These are phyloP conservation scores for Agrotis segetum DNA, from an alignment of 2,888 invertebrate genomes.

Conservation along the genomic window DNA sequence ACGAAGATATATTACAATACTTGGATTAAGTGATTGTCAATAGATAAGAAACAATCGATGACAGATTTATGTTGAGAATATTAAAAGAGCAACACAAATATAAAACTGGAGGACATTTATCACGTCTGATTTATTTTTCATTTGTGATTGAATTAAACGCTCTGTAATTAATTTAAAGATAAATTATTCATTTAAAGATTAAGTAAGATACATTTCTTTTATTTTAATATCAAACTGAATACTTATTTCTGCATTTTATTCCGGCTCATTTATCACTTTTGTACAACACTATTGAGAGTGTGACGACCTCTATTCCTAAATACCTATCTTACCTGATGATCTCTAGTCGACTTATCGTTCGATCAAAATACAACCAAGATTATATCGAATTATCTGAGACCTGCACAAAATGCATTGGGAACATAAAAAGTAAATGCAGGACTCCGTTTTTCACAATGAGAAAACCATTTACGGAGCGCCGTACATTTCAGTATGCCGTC, in stretches of 20 bases:
- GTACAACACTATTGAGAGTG: neutral
- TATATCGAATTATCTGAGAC: too few species aligned
- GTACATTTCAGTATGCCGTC: neutral
- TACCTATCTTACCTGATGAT: neutral
- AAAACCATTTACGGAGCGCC: neutral
- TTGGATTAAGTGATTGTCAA: conserved; percentile 55
- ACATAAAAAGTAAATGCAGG: neutral
- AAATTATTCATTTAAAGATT: too few species aligned
- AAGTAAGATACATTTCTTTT: conserved; percentile 13
- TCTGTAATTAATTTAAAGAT: conserved; percentile 29
- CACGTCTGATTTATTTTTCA: conserved; percentile 29
- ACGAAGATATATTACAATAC: conserved; percentile 58
- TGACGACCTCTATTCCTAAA: neutral
- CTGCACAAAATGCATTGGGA: too few species aligned
- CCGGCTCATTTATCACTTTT: conserved; percentile 12
- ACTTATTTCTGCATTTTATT: conserved; percentile 27
- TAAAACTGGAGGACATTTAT: conserved; percentile 35
- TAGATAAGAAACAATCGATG: conserved; percentile 53
- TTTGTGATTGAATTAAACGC: conserved; percentile 21
- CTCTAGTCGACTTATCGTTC: neutral
- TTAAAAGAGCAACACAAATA: conserved; percentile 35
- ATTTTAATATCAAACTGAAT: neutral
- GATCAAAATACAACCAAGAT: neutral
- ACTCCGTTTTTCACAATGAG: conserved; percentile 1
- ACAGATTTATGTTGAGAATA: conserved; percentile 50